Base-by-base conservation (phyloP, 2,797 vertebrate species). In the Phrynocephalus forsythii region DNA sequence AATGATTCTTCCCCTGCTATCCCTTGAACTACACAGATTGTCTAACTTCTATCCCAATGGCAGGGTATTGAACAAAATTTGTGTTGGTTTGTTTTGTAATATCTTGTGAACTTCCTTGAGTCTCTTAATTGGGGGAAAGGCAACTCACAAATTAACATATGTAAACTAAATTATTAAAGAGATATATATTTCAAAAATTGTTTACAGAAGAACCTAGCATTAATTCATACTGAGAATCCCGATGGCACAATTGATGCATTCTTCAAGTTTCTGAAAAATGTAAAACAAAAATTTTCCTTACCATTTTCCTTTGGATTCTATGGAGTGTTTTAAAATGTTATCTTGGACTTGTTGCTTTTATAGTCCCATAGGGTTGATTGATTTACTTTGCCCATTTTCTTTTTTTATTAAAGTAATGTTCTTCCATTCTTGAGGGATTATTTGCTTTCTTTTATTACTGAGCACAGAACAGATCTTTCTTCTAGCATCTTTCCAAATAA, bases 361-460 rank as follows among this genome's bases (percentile, higher is more conserved):
- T 71, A 50, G 33, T 56, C 85, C 50, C 67, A 56, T 20, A 52
- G 67, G 24, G 24, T 28, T 72, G 78, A 81, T 63, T 73, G 85
- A 86, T 81, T 73, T 44, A 69, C 30, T 86, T 86, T 56, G 33
- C 38, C 44, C 8, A 26, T 22, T 86, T 67, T 67, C 52, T 63
- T 75, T 60, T 44, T n/a, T 80, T 80, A 68, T 80, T 86, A 86
- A 72, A 71, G 50, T 28, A 86, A 73, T n/a, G 18, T 22, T 73
- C 67, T 68, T 87, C 71, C 44, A 38, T 83, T 78, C 80, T 77
- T 77, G 63, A 3, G n/a, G 44, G 72, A 82, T 76, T 76, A 76
- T 76, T 82, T 82, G 8, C 44, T 71, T n/a, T 44, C 71, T 52
- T 86, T 30, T 75, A 87, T 50, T 83, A 87, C 73, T 87, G 52